Percentiles rank a stretch among this genome's conserved stretches.
These are phyloP conservation scores for Sphaeridia pumilis DNA, from an alignment of 2,888 invertebrate genomes.

Conservation along the genomic window DNA sequence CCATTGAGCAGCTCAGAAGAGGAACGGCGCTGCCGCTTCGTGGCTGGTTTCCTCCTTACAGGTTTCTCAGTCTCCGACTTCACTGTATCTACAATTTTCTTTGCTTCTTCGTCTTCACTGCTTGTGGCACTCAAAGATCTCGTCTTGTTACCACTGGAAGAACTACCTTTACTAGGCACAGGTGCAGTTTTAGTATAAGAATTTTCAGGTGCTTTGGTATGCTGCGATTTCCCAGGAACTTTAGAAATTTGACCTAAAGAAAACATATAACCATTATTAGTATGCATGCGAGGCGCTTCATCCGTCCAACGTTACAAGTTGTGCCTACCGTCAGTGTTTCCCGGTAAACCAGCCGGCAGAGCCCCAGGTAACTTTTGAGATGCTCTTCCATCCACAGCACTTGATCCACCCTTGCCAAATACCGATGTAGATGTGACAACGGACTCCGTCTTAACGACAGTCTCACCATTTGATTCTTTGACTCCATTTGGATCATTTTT, in stretches of 20 bases:
- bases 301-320: too few species aligned
- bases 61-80: conserved; percentile 13
- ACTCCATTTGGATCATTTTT: conserved; percentile 23
- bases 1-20: conserved; percentile 19
- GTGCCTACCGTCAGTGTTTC: conserved; percentile 9
- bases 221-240: conserved; percentile 19
- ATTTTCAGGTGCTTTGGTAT: conserved; percentile 18
- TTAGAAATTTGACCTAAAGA: conserved; percentile 9
- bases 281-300: too few species aligned
- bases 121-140: conserved; percentile 31
- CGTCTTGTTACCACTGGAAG: conserved; percentile 15
- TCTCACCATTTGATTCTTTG: conserved; percentile 23
- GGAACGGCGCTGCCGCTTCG: conserved; percentile 13
- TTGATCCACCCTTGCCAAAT: conserved; percentile 8
- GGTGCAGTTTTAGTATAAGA: conserved; percentile 23
- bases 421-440: conserved; percentile 31
- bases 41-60: conserved; percentile 1
- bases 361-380: conserved; percentile 2
- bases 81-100: conserved; percentile 15
- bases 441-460: conserved; percentile 25
- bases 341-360: conserved; percentile 6
- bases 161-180: conserved; percentile 23
- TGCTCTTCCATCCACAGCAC: conserved; percentile 6
- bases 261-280: neutral
- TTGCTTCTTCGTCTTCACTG: conserved; percentile 29